A percentile compares a stretch with the other conserved stretches of the same genome.
phyloP scores from a whole-genome alignment of 2,113 vertebrate genomes.

The Oreotrochilus melanogaster region DNA sequence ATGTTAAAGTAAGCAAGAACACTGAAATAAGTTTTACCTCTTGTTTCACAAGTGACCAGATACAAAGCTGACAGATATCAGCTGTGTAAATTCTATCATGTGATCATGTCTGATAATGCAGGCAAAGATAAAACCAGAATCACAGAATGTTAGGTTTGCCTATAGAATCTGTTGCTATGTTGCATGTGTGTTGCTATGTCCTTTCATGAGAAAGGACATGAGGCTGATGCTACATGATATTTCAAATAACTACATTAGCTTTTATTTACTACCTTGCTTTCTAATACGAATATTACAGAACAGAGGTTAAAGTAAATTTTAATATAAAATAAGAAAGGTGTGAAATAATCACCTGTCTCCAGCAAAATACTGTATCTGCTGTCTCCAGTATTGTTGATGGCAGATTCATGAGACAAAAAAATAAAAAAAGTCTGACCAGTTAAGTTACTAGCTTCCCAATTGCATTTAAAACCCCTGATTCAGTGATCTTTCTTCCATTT shows the following conservation, averaged over 20 bases:
- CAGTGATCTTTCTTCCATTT: neutral
- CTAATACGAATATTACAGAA: neutral
- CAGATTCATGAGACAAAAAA: neutral
- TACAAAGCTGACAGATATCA: neutral
- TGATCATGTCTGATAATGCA: neutral
- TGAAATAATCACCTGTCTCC: neutral
- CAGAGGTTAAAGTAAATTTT: neutral
- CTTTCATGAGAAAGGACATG: neutral
- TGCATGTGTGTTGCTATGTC: neutral
- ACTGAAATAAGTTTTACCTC: neutral
- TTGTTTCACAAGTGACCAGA: neutral
- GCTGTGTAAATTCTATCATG: neutral
- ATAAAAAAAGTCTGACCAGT: neutral
- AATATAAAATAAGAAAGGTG: neutral
- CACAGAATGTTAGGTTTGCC: neutral
- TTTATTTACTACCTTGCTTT: neutral
- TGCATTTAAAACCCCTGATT: neutral
- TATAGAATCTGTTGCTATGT: no score
- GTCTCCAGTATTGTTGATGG: neutral
- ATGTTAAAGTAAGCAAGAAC: neutral
- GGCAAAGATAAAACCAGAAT: neutral
- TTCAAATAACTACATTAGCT: neutral
- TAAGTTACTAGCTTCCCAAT: neutral
- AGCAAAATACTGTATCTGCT: neutral
- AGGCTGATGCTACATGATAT: neutral